phyloP scores from a whole-genome alignment of 1,140 invertebrate species.

The Aphelenchoides fujianensis region DNA sequence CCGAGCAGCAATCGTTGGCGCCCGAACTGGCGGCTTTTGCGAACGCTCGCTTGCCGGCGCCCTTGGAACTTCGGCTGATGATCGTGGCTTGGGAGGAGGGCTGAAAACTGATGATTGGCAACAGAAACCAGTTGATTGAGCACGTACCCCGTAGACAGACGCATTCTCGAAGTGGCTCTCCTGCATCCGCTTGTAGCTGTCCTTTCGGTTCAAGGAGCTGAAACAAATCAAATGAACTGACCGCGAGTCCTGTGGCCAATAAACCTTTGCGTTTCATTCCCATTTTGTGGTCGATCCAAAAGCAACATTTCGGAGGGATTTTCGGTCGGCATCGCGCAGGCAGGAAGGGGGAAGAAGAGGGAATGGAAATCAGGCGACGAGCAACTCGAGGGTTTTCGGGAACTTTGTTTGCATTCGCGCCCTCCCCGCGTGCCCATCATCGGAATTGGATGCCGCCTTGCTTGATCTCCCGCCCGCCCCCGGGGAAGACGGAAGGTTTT shows the following conservation, averaged over 20 bases:
- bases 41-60: background rate
- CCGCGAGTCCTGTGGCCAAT: background rate
- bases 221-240: conserved; percentile 25
- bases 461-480: background rate
- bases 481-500: background rate
- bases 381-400: background rate
- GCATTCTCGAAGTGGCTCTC: conserved; percentile 44
- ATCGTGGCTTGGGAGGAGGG: conserved; percentile 41
- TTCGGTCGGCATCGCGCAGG: background rate
- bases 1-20: background rate
- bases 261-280: background rate
- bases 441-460: background rate
- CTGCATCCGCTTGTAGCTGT: conserved; percentile 58
- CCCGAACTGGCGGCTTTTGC: background rate
- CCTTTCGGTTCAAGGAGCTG: conserved; percentile 57
- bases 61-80: conserved; percentile 28
- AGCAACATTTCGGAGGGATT: background rate
- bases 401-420: background rate
- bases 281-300: conserved; percentile 10
- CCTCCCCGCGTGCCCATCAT: no score
- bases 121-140: conserved; percentile 8
- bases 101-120: no score
- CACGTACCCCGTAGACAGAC: conserved; percentile 55
- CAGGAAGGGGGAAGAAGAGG: background rate
- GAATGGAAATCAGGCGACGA: background rate